Percentiles rank a stretch among this genome's conserved stretches.
These are phyloP conservation scores for Leptopilina clavipes DNA, from an alignment of 1,140 invertebrate genomes.

Conservation along the genomic window DNA sequence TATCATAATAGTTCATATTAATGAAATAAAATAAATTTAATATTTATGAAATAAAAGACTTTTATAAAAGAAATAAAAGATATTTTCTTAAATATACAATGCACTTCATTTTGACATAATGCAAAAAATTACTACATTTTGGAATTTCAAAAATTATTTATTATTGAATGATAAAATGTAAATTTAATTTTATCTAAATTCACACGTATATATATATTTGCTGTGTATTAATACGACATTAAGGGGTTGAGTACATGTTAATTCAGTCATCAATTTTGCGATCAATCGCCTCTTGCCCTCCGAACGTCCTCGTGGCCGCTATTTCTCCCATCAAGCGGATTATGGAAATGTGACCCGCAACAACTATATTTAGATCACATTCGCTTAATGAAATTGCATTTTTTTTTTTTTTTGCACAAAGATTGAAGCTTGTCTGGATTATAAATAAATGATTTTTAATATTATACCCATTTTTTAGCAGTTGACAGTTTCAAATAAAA, in stretches of 20 bases:
- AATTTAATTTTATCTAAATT: too few relatives aligned
- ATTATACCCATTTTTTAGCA: not conserved
- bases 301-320: not conserved
- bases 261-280: conserved; percentile 1
- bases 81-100: too few relatives aligned
- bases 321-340: conserved; percentile 2
- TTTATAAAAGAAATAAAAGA: too few relatives aligned
- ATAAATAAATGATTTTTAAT: conserved; percentile 1
- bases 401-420: conserved; percentile 1
- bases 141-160: too few relatives aligned
- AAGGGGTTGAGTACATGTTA: conserved; percentile 2
- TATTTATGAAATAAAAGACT: too few relatives aligned
- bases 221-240: not conserved
- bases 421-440: not conserved
- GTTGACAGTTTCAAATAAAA: too few relatives aligned
- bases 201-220: not conserved
- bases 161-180: too few relatives aligned
- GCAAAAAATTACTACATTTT: too few relatives aligned
- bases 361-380: conserved; percentile 16
- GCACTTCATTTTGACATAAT: too few relatives aligned
- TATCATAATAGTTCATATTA: not conserved
- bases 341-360: conserved; percentile 7
- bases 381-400: not conserved
- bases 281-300: not conserved
- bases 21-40: too few relatives aligned